phyloP scores from a whole-genome alignment of 2,888 invertebrate genomes.

The Bembecia ichneumoniformis region DNA sequence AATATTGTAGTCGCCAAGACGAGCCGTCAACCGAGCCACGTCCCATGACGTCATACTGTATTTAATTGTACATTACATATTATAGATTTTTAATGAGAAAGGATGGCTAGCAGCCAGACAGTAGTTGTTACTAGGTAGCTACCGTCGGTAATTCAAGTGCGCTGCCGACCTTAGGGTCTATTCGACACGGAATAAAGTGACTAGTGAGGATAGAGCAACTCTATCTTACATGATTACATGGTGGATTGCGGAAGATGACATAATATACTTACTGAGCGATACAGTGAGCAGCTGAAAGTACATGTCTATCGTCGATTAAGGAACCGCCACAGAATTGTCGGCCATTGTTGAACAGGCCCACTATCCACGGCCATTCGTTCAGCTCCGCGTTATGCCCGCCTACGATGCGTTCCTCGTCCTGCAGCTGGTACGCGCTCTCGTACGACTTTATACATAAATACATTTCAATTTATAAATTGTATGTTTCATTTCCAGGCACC shows the following conservation, averaged over 20 bases:
- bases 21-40: conserved; percentile 84
- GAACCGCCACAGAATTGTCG: conserved; percentile 92
- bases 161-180: too few relatives aligned
- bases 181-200: too few relatives aligned
- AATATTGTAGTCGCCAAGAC: conserved; percentile 88
- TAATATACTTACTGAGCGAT: conserved; percentile 81
- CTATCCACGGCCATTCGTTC: conserved; percentile 90
- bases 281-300: conserved; percentile 90
- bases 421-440: conserved; percentile 32
- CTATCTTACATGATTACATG: conserved; percentile 10
- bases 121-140: too few relatives aligned
- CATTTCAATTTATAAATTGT: too few relatives aligned
- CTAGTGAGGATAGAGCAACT: too few relatives aligned
- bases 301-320: conserved; percentile 82
- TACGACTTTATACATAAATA: conserved; percentile 28
- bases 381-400: conserved; percentile 86
- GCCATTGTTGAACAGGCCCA: conserved; percentile 85
- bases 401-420: conserved; percentile 87
- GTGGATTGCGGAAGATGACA: too few relatives aligned
- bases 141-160: too few relatives aligned
- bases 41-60: conserved; percentile 90
- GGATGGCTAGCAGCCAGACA: too few relatives aligned
- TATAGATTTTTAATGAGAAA: too few relatives aligned
- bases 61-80: background rate
- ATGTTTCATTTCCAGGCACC: too few relatives aligned